Evolutionary conservation across 2,797 vertebrate genomes (phyloP), one percentile per base, ranked within the genome.

Genomic region (Manis javanica): DNA sequence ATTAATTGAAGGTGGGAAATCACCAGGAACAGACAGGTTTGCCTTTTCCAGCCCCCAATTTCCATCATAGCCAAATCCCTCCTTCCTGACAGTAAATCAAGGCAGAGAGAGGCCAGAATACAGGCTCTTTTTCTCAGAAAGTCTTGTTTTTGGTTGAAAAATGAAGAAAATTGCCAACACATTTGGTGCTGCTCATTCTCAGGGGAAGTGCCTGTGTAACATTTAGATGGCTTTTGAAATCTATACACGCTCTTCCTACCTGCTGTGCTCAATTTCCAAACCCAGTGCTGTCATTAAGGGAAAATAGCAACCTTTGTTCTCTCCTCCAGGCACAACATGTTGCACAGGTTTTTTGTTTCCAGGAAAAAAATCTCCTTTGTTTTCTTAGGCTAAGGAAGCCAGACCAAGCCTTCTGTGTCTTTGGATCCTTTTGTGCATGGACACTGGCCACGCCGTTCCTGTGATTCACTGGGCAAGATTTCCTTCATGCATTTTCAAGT

Each of bases 211-310:
- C n/a, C 61, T 66, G 46, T 37, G 29, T 78, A 97, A 85, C 82
- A 59, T 93, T 95, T 88, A 96, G 88, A 51, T 93, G 84, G 84
- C 91, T 95, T 97, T 95, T 97, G 91, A 97, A 97, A 96, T 97
- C 94, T 91, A 96, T 64, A 92, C 77, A 92, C 1, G 26, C 39
- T 64, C 61, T 96, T 95, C 85, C 79, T 96, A 97, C 96, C 96
- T 96, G 95, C 97, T 96, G 95, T 94, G 97, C 87, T 96, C 91
- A 97, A 96, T 98, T 97, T 97, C 96, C 96, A 94, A 97, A 97
- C 42, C 91, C 72, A 91, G 95, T 95, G 68, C 93, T 91, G 87
- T 96, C 95, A 97, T 97, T 96, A 97, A 94, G 90, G 69, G 95
- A 96, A 96, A 97, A 97, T 75, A 96, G 95, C 90, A 96, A 95